phyloP scores from a whole-genome alignment of 2,888 invertebrate genomes.

The Rutpela maculata region DNA sequence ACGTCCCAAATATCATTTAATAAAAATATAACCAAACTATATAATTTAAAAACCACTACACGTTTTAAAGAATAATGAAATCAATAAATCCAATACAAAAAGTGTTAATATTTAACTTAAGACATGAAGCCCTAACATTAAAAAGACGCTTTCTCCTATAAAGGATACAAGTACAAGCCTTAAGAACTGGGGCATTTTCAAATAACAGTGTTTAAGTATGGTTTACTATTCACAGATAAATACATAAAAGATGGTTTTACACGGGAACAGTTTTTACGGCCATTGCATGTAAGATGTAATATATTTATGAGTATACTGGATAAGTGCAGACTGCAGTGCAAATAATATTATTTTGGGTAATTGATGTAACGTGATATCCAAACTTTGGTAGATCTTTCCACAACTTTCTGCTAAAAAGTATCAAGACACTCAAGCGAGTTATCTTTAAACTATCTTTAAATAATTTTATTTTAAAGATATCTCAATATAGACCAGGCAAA shows the following conservation, averaged over 20 bases:
- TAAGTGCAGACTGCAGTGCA: not conserved
- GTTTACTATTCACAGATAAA: slow-evolving; percentile 46
- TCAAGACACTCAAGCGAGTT: not conserved
- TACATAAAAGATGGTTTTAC: slow-evolving; percentile 35
- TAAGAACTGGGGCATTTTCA: slow-evolving; percentile 51
- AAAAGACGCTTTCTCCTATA: slow-evolving; percentile 51
- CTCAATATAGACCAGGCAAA: no score
- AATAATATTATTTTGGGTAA: not conserved
- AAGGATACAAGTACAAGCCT: slow-evolving; percentile 42
- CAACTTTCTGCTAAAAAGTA: not conserved
- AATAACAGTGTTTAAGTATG: slow-evolving; percentile 52
- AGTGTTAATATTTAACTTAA: slow-evolving; percentile 28
- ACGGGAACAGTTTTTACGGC: slow-evolving; percentile 9
- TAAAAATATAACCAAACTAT: not conserved
- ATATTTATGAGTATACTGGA: not conserved
- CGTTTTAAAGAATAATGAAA: slow-evolving; percentile 23
- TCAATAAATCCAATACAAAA: slow-evolving; percentile 27
- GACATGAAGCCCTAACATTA: slow-evolving; percentile 13
- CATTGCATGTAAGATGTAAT: not conserved
- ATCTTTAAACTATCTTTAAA: no score
- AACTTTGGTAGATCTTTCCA: not conserved
- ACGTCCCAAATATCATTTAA: slow-evolving; percentile 32
- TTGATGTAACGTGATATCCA: not conserved
- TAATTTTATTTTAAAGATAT: no score
- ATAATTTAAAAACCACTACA: slow-evolving; percentile 19